phyloP scores from a whole-genome alignment of 1,140 invertebrate genomes.

The Drosophila willistoni region DNA sequence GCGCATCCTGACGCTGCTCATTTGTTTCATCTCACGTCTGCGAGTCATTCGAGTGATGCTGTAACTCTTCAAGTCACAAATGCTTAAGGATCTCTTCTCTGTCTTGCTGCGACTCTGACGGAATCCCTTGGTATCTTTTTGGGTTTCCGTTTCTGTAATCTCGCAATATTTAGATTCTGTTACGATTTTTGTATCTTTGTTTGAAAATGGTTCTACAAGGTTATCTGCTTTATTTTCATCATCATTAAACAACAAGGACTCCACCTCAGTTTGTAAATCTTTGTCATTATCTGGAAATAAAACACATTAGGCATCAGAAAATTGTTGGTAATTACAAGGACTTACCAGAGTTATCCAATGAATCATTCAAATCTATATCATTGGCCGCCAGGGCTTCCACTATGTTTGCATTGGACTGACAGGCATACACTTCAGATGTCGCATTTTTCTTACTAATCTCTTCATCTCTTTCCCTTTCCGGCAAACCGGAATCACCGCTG shows the following conservation, averaged over 20 bases:
- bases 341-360: constrained; percentile 6
- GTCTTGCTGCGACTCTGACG: not conserved
- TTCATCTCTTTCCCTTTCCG: constrained; percentile 9
- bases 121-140: not conserved
- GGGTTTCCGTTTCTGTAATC: not conserved
- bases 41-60: constrained; percentile 46
- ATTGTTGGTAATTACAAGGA: not conserved
- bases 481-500: not conserved
- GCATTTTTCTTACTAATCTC: not conserved
- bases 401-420: constrained; percentile 18
- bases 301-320: not conserved
- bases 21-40: constrained; percentile 36
- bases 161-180: not conserved
- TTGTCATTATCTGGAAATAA: not conserved
- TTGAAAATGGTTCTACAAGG: not conserved
- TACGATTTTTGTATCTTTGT: not conserved
- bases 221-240: not conserved
- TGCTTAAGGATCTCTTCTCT: constrained; percentile 3
- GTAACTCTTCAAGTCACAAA: constrained; percentile 59
- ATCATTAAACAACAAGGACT: constrained; percentile 31
- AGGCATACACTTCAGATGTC: not conserved
- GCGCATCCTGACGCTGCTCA: constrained; percentile 51
- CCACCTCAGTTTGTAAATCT: constrained; percentile 44
- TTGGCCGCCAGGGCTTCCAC: constrained; percentile 2
- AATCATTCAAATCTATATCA: constrained; percentile 22